Evolutionary conservation across 2,797 vertebrate species (phyloP).

Genomic region (Crocidura indochinensis): DNA sequence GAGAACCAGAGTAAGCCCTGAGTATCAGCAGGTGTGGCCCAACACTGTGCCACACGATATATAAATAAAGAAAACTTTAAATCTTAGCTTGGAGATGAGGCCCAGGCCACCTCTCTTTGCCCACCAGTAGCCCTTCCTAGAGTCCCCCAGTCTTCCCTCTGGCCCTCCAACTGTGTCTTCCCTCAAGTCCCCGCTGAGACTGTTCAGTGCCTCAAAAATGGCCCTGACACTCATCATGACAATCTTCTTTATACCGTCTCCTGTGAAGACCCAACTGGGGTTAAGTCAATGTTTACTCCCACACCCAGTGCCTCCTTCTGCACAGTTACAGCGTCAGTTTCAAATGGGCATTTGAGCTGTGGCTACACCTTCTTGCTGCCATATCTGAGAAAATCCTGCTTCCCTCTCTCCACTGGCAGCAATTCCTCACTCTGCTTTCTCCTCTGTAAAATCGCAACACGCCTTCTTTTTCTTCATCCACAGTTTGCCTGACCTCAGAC

Average conservation of each 20-base stretch:
- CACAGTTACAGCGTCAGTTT: constrained; percentile 39
- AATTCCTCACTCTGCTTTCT: constrained; percentile 15
- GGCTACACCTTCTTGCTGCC: background rate
- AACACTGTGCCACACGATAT: no score
- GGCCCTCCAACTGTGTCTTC: no score
- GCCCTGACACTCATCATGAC: background rate
- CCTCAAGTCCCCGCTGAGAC: background rate
- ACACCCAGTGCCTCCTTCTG: background rate
- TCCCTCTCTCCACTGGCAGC: background rate
- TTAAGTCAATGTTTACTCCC: constrained; percentile 48
- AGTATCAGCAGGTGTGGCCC: no score
- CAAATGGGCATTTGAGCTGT: constrained; percentile 8
- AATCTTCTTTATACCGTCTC: background rate
- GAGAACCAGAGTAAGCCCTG: no score
- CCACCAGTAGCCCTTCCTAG: background rate
- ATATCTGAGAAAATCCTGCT: constrained; percentile 56
- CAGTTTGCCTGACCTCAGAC: constrained; percentile 41
- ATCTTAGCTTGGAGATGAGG: no score
- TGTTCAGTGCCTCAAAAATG: background rate
- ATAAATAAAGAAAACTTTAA: no score
- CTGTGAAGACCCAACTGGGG: background rate
- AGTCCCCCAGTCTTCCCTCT: no score
- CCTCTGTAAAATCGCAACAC: constrained; percentile 46
- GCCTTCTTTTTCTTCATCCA: constrained; percentile 35
- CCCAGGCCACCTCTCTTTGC: no score